Conservation (phyloP, 2,113 vertebrate species). For the Rhipidura dahli region DNA sequence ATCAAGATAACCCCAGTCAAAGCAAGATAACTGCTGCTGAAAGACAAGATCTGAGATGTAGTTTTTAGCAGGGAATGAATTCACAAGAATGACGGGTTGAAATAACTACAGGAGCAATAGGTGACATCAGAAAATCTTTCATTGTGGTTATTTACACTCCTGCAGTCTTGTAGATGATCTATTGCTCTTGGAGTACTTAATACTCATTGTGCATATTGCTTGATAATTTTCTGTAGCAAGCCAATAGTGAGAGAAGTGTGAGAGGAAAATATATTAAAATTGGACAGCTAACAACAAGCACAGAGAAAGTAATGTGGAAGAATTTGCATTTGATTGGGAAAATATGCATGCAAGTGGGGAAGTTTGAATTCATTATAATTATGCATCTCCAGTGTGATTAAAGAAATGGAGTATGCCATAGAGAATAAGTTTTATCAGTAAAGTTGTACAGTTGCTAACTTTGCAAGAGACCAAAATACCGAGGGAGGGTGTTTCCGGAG, state of each 20-base stretch:
- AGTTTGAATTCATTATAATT: background rate
- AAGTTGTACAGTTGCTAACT: background rate
- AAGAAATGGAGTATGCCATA: background rate
- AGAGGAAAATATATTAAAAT: background rate
- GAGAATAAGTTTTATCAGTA: background rate
- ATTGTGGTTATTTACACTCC: background rate
- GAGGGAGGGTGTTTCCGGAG: background rate
- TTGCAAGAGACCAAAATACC: background rate
- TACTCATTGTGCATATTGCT: background rate
- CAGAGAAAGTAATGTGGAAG: background rate
- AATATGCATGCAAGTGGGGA: background rate
- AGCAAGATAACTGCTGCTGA: background rate
- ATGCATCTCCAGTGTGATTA: background rate
- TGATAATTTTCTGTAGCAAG: background rate
- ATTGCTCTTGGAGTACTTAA: background rate
- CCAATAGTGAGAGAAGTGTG: background rate
- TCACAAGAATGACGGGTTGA: background rate
- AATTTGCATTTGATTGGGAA: background rate
- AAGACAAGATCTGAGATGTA: background rate
- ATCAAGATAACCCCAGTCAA: background rate
- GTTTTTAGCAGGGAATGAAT: background rate
- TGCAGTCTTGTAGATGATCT: background rate
- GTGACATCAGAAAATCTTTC: background rate
- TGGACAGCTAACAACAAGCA: background rate
- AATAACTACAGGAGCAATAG: background rate